phyloP scores from a whole-genome alignment of 1,140 invertebrate genomes.

The Drosophila arawakana region DNA sequence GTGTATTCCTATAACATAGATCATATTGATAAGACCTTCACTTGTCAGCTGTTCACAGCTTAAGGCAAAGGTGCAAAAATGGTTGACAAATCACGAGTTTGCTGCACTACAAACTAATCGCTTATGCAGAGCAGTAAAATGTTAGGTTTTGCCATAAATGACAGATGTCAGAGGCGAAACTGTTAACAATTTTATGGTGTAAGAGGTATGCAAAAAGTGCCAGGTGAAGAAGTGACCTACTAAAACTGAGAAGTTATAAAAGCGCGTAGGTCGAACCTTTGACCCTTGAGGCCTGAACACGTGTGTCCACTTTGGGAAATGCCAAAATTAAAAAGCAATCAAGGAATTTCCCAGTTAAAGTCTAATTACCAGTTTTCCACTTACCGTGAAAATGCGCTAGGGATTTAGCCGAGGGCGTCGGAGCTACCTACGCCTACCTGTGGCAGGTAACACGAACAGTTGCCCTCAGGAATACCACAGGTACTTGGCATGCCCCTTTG shows the following conservation, averaged over 20 bases:
- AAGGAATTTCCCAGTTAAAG: constrained; percentile 39
- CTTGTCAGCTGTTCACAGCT: constrained; percentile 22
- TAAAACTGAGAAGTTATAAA: constrained; percentile 13
- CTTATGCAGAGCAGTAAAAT: background rate
- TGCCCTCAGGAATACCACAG: background rate
- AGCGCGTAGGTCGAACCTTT: background rate
- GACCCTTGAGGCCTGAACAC: constrained; percentile 5
- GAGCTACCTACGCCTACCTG: constrained; percentile 14
- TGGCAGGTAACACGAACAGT: background rate
- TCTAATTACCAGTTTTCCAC: constrained; percentile 28
- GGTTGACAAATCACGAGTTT: constrained; percentile 4
- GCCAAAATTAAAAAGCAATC: constrained; percentile 59
- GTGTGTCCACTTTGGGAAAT: constrained; percentile 45
- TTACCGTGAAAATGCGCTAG: constrained; percentile 21
- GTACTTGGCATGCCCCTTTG: too few relatives aligned
- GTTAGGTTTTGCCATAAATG: background rate
- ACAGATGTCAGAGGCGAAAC: constrained; percentile 27
- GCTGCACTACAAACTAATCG: constrained; percentile 1
- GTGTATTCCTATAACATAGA: background rate
- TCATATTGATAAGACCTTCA: background rate
- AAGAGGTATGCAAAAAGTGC: too few relatives aligned
- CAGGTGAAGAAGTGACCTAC: background rate
- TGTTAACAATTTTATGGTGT: constrained; percentile 12
- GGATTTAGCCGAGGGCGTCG: background rate
- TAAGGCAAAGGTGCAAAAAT: constrained; percentile 15